Base-by-base conservation (phyloP, 2,113 vertebrate species). In the Eulemur macaco region DNA sequence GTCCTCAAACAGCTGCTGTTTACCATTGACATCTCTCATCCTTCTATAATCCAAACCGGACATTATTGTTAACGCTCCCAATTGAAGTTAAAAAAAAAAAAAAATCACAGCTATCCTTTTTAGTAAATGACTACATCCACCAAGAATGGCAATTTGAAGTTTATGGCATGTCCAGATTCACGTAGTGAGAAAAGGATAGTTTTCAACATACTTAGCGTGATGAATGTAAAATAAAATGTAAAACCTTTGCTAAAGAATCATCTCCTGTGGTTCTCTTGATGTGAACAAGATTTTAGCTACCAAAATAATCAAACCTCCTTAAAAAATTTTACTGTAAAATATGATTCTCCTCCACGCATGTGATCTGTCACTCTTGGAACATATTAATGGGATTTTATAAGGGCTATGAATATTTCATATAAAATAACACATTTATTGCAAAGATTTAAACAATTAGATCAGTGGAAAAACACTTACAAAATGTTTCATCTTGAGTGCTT, bases 371-470 rank as follows among this genome's bases (percentile, higher is more conserved):
- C 60, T 95, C 50, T 96, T 96, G 71, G 86, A 95, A 81, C 66
- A 8, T 42, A 80, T 91, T 74, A 89, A 63, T 96, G 73, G 63
- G 45, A 86, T 96, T 95, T 94, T 95, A 85, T 92, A 84, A 94
- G 39, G 74, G 14, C 63, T 78, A 73, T 97, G 87, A 97, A 87
- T 96, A 92, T 98, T 97, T 95, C 84, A 87, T 96, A 81, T 74
- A 84, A 93, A 95, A 87, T 93, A 92, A 80, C 95, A 96, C 63
- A 84, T 86, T 95, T 96, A 74, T 96, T 74, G 73, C 77, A 89
- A 77, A 37, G 34, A 52, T 88, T 86, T 52, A 82, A 80, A 85
- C 88, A 92, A 52, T 39, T 76, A 77, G 39, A 90, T 94, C 45
- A 58, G 25, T 95, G 50, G 54, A 17, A 84, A 96, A 76, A 80